A percentile compares a stretch with the other conserved stretches of the same genome.
Conservation (phyloP, 2,113 vertebrate genomes). For the Etheostoma cragini region DNA sequence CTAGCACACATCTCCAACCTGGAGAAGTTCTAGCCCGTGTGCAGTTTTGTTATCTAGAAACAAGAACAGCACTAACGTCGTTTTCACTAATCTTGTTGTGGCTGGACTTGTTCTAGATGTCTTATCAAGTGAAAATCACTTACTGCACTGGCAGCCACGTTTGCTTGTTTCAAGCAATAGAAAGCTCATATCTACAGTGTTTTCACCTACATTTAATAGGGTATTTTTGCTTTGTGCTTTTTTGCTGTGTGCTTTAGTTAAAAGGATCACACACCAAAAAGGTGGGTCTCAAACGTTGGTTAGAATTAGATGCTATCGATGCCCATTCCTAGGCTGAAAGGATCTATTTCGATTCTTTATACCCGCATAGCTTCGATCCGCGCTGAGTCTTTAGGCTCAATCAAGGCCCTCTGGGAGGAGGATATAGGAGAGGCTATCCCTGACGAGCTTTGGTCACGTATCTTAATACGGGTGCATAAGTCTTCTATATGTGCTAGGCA, state of each 20-base stretch:
- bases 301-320: background rate
- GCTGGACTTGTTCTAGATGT: no score
- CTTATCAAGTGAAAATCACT: background rate
- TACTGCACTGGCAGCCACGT: background rate
- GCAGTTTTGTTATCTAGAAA: background rate
- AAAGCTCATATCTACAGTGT: background rate
- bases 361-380: no score
- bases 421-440: no score
- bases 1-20: background rate
- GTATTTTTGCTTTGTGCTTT: background rate
- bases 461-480: no score
- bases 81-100: no score
- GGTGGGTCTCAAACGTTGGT: background rate
- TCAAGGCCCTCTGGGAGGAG: no score
- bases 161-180: background rate
- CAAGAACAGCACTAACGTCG: background rate
- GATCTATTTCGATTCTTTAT: no score
- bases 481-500: no score
- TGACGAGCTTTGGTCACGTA: no score
- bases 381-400: no score
- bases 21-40: background rate
- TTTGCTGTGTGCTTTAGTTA: no score
- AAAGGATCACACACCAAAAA: background rate
- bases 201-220: background rate
- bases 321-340: no score